Base-by-base conservation (phyloP, 2,888 invertebrate species). In the Copidosoma aretas region DNA sequence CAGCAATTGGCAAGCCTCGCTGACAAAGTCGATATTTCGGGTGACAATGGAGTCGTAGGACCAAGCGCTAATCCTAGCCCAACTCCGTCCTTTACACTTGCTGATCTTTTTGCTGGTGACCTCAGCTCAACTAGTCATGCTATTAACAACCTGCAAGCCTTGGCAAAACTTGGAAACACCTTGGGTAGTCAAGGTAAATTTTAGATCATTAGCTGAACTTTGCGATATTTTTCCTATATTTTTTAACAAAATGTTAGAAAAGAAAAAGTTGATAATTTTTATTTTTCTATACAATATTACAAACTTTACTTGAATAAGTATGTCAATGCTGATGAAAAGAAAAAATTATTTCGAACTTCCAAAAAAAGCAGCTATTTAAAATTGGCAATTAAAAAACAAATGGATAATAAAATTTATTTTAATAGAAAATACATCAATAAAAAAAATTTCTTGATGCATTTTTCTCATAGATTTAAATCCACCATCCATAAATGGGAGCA, bases 71-170 rank as follows among this genome's bases (percentile, higher is more conserved):
- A 81, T 85, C 88, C 79, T 81, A 88, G 75, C 84, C 89, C 78
- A 82, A 89, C 90, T 71, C 87, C 86, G 71, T 87, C 89, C 74
- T 92, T 93, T 76, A 92, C 90, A 67, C 84, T 94, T 73, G 91
- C 92, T 10, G 93, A 94, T 81, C 85, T 94, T 67, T 87, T 94
- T 67, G 89, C 90, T 69, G 92, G 92, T 21, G 91, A 91, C 78
- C 83, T 89, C 5, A 89, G 86, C 76, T 88, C 89, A 0, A 86
- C 87, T 74, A 90, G 90, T 76, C 91, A 92, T 77, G 93, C 94
- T 15, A 90, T 93, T 77, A 93, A 93, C 84, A 96, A 95, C 85
- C 86, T 96, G 74, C 94, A 95, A 81, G 94, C 94, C 39, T 88
- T 96, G 70, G 94, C 94, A 69, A 95, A 95, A 84, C 87, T 95